phyloP scores from a whole-genome alignment of 1,140 invertebrate genomes.

The Zaprionus nigranus region DNA sequence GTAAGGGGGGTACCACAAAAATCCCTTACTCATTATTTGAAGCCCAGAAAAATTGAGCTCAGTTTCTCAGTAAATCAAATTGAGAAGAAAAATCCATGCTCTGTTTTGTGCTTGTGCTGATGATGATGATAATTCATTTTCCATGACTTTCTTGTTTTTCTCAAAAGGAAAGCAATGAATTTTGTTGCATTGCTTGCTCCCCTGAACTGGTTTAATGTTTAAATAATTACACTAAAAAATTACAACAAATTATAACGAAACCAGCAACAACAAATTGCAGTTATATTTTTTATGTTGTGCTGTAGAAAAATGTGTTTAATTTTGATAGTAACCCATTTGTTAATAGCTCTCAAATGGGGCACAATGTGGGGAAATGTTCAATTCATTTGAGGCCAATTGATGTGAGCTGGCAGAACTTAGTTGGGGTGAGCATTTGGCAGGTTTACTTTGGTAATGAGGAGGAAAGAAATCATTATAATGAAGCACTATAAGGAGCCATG shows the following conservation, averaged over 20 bases:
- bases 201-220: constrained; percentile 75
- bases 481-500: not conserved
- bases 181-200: constrained; percentile 11
- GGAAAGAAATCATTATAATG: not conserved
- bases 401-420: not conserved
- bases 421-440: not conserved
- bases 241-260: constrained; percentile 72
- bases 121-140: constrained; percentile 74
- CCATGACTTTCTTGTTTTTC: constrained; percentile 75
- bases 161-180: constrained; percentile 28
- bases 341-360: not conserved
- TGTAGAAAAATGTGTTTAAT: constrained; percentile 10
- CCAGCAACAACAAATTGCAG: constrained; percentile 50
- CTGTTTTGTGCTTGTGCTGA: constrained; percentile 5
- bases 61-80: constrained; percentile 27
- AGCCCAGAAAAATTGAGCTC: constrained; percentile 42
- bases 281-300: constrained; percentile 36
- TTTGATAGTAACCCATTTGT: constrained; percentile 2
- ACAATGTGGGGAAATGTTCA: not conserved
- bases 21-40: constrained; percentile 59
- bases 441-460: not conserved
- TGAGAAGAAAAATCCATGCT: constrained; percentile 23
- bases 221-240: constrained; percentile 78
- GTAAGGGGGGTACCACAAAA: constrained; percentile 6
- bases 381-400: constrained; percentile 6